Conservation (phyloP, 2,888 invertebrate genomes). For the Macrosiphum euphorbiae region DNA sequence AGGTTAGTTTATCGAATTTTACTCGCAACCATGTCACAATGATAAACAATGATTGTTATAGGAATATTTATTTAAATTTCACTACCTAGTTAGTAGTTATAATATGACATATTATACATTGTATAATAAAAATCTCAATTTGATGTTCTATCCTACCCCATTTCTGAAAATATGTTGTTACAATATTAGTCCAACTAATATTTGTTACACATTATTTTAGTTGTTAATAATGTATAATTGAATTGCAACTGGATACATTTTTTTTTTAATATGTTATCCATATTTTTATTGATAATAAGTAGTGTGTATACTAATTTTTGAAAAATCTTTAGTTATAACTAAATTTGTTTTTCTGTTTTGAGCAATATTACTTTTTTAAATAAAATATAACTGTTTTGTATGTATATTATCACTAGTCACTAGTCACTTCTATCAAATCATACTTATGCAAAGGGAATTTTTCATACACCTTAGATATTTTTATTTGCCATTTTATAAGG, state of each 20-base stretch:
- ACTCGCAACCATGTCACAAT: neutral
- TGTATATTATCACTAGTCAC: neutral
- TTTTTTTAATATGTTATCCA: neutral
- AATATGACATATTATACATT: neutral
- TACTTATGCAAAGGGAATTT: neutral
- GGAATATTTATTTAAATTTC: neutral
- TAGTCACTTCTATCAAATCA: neutral
- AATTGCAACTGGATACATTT: neutral
- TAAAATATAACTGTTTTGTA: neutral
- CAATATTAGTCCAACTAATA: neutral
- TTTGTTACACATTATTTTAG: neutral
- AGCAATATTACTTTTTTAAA: neutral
- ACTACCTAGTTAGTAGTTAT: too few species aligned
- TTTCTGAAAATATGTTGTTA: neutral
- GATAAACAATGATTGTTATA: neutral
- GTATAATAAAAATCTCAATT: neutral
- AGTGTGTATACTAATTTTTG: neutral
- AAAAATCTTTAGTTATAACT: neutral
- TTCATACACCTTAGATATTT: neutral
- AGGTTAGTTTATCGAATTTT: constrained; percentile 23
- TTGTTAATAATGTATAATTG: neutral
- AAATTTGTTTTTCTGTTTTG: neutral
- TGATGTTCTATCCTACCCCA: neutral
- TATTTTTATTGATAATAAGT: neutral
- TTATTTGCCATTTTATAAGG: neutral